Percentiles rank a stretch among this genome's conserved stretches.
These are phyloP conservation scores for Psylliodes chrysocephalus DNA, from an alignment of 2,888 invertebrate genomes.

Conservation along the genomic window DNA sequence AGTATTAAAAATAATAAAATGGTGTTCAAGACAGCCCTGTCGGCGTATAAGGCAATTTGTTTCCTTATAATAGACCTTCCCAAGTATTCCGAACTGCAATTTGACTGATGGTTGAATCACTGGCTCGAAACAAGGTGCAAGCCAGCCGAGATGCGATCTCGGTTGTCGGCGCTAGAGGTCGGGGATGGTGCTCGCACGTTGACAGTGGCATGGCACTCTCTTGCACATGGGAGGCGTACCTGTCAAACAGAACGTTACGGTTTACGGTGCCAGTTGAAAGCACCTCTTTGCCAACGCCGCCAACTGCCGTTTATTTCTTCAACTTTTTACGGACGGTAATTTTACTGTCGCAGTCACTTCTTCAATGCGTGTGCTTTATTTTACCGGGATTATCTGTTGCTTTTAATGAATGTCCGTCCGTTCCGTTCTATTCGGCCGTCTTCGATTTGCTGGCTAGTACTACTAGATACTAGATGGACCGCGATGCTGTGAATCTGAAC, in stretches of 20 bases:
- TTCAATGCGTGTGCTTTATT: slow-evolving; percentile 35
- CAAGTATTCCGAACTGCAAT: slow-evolving; percentile 4
- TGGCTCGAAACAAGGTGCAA: slow-evolving; percentile 19
- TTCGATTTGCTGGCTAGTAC: background rate
- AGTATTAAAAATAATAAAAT: no score
- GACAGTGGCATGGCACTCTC: slow-evolving; percentile 38
- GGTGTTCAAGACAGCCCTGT: no score
- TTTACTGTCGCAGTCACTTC: slow-evolving; percentile 29
- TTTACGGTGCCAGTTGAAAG: slow-evolving; percentile 37
- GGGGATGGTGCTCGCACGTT: slow-evolving; percentile 21
- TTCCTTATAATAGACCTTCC: no score
- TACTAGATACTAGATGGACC: no score
- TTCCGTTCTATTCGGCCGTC: background rate
- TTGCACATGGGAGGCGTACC: slow-evolving; percentile 40
- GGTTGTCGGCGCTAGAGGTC: slow-evolving; percentile 38
- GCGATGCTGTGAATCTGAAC: no score
- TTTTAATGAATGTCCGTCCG: slow-evolving; percentile 28
- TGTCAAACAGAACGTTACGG: slow-evolving; percentile 44
- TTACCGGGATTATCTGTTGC: slow-evolving; percentile 28
- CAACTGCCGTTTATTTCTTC: no score
- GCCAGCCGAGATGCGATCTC: no score
- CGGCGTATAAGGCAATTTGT: no score
- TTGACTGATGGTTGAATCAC: slow-evolving; percentile 26
- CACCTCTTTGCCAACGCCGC: slow-evolving; percentile 42
- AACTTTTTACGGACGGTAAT: slow-evolving; percentile 35